phyloP scores from a whole-genome alignment of 1,140 invertebrate species.

The Patella vulgata region DNA sequence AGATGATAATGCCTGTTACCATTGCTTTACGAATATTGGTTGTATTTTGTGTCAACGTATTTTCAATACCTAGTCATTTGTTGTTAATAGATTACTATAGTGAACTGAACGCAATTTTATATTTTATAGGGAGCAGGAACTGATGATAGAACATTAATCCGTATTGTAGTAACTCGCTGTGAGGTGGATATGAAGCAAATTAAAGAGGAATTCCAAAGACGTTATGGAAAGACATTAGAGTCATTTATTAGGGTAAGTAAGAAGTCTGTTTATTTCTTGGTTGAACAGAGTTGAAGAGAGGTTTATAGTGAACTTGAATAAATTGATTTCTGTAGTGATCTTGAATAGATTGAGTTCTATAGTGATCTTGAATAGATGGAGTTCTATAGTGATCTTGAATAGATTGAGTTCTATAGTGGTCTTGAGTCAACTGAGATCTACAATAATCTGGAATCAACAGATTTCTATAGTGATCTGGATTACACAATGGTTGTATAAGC shows the following conservation, averaged over 20 bases:
- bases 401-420: background rate
- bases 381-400: background rate
- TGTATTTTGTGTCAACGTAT: background rate
- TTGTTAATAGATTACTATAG: background rate
- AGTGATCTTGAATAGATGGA: background rate
- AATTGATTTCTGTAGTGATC: background rate
- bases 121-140: constrained; percentile 62
- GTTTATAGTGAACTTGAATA: background rate
- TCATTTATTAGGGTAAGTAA: constrained; percentile 58
- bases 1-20: too few species aligned
- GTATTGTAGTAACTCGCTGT: constrained; percentile 66
- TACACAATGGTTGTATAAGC: too few species aligned
- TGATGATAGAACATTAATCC: constrained; percentile 66
- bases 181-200: constrained; percentile 72
- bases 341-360: background rate
- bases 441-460: too few species aligned
- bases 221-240: constrained; percentile 56
- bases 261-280: background rate
- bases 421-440: too few species aligned
- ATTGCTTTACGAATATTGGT: too few species aligned
- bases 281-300: background rate
- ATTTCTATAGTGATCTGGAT: too few species aligned
- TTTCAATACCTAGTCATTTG: background rate
- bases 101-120: too few species aligned
- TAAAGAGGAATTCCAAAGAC: constrained; percentile 67